These are phyloP conservation scores for Nomada flava DNA, from an alignment of 2,888 invertebrate species.

Conservation along the genomic window DNA sequence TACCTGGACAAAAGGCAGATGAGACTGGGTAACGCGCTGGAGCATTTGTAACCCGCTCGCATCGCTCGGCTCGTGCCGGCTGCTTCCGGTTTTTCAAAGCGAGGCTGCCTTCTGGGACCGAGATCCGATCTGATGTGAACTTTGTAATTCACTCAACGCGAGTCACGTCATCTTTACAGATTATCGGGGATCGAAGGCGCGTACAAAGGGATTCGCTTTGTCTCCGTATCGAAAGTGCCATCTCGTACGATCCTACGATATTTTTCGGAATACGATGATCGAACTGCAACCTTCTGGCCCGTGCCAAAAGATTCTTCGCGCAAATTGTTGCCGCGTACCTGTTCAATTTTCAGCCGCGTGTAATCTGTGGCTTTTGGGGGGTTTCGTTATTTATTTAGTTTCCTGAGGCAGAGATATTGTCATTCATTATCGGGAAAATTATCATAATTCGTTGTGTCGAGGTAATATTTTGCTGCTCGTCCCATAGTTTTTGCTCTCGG, in stretches of 20 bases:
- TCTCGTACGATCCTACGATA: slow-evolving; percentile 11
- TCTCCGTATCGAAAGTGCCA: slow-evolving; percentile 35
- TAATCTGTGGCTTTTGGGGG: no score
- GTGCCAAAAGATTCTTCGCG: neutral
- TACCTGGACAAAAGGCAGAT: slow-evolving; percentile 51
- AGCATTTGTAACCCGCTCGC: slow-evolving; percentile 70
- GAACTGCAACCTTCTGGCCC: neutral
- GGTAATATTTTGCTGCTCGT: neutral
- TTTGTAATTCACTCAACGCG: slow-evolving; percentile 70
- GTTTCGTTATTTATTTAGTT: no score
- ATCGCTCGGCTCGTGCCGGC: slow-evolving; percentile 79
- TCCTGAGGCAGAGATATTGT: no score
- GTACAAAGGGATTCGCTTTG: slow-evolving; percentile 25
- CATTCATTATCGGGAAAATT: neutral
- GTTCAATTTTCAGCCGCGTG: no score
- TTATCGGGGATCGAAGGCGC: slow-evolving; percentile 32
- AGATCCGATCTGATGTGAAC: slow-evolving; percentile 66
- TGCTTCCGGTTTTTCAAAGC: slow-evolving; percentile 78
- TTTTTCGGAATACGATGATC: slow-evolving; percentile 3
- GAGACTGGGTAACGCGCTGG: slow-evolving; percentile 40
- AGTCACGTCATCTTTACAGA: slow-evolving; percentile 60
- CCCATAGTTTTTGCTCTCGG: slow-evolving; percentile 23
- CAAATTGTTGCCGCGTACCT: no score
- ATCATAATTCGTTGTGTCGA: neutral
- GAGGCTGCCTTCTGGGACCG: slow-evolving; percentile 62